Conservation (phyloP, 2,797 vertebrate genomes). For the Eutrigla gurnardus region DNA sequence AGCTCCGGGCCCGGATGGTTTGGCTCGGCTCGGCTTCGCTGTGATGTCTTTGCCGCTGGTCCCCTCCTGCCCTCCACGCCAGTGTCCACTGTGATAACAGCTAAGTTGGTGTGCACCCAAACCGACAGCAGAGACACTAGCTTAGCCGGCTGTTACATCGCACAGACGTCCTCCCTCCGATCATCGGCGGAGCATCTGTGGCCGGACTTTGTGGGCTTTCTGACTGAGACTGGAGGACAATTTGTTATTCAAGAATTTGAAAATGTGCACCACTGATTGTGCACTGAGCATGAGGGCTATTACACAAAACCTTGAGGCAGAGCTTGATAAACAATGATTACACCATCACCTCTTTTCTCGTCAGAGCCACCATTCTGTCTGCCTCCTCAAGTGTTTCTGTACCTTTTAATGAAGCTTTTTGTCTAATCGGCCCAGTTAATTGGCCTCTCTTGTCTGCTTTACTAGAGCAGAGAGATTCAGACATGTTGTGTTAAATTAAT, state of each 20-base stretch:
- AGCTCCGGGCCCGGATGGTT: constrained; percentile 65
- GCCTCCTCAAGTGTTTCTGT: constrained; percentile 15
- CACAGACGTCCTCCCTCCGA: constrained; percentile 14
- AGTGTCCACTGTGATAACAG: constrained; percentile 46
- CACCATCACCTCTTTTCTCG: constrained; percentile 22
- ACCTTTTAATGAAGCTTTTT: constrained; percentile 28
- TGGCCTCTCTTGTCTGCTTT: constrained; percentile 19
- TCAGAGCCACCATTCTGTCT: constrained; percentile 12
- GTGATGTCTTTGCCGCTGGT: constrained; percentile 67
- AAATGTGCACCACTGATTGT: too few relatives aligned
- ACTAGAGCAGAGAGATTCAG: constrained; percentile 29
- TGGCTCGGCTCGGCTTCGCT: too few relatives aligned
- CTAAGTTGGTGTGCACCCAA: constrained; percentile 31
- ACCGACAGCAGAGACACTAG: constrained; percentile 45
- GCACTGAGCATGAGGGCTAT: too few relatives aligned
- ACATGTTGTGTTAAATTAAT: constrained; percentile 44
- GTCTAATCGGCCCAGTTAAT: constrained; percentile 35
- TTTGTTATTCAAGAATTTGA: background rate
- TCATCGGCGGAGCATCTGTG: constrained; percentile 7
- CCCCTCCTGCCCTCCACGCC: constrained; percentile 40
- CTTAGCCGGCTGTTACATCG: constrained; percentile 1
- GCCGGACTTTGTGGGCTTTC: constrained; percentile 18
- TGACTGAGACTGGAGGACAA: background rate
- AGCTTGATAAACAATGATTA: constrained; percentile 46
- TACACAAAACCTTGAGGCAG: constrained; percentile 27